Evolutionary conservation across 2,797 vertebrate genomes (phyloP), one percentile per base, ranked within the genome.

Genomic region (Centroberyx gerrardi): DNA sequence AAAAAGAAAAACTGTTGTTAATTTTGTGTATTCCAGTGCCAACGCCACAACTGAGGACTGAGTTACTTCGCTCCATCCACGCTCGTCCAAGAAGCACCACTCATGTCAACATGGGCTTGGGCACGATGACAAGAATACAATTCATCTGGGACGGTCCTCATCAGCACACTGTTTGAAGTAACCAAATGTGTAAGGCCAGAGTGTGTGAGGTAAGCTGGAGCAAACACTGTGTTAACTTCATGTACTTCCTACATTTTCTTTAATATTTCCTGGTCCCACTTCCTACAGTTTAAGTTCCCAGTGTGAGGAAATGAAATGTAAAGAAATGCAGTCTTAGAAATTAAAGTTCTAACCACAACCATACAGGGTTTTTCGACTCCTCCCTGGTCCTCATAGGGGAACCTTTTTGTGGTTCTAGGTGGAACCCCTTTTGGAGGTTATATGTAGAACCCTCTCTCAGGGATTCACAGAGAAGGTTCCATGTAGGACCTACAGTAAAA

Each of bases 1-100:
- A 72, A 84, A 83, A 78, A 82, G 28, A 60, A 22, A 72, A 58
- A 42, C 10, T 15, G 14, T 40, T 40, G 38, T 40, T 40, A 40
- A 40, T 40, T 40, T 40, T 40, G 38, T 59, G 44, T 7, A 17
- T 6, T 36, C 31, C 15, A n/a, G 62, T 1, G 29, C 64, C 46
- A 15, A 38, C 61, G 42, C 33, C 55, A 10, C 53, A 52, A 54
- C 64, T 58, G 44, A 28, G 31, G 8, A 58, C 53, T 7, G 33
- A 68, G 31, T 79, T 66, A 27, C 18, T 73, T 42, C 3, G 10
- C 13, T 55, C 8, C 7, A 46, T 56, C 15, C 4, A 61, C 8
- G 13, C 3, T 15, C n/a, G 22, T 67, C 40, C 15, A 52, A 51
- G 62, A 56, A 67, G 49, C 59, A 42, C 58, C 22, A 15, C 31